Conservation (phyloP, 2,888 invertebrate species). For the Automeris io region DNA sequence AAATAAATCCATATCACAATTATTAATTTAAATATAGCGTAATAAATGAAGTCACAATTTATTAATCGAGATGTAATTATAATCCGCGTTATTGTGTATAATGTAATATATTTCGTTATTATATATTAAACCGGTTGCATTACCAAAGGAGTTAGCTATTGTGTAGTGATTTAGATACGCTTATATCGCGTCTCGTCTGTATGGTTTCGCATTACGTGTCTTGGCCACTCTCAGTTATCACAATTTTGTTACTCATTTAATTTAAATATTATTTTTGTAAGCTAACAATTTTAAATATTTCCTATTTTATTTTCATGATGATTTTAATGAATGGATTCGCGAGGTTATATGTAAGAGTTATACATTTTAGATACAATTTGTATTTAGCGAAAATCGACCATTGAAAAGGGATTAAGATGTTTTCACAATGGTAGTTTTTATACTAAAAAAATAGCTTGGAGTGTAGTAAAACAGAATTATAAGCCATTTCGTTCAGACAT, state of each 20-base stretch:
- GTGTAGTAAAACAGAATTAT: constrained; percentile 20
- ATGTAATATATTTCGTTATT: constrained; percentile 49
- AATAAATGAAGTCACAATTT: constrained; percentile 40
- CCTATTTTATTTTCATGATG: constrained; percentile 18
- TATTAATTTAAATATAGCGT: not conserved
- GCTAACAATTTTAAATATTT: no score
- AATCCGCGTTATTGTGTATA: constrained; percentile 45
- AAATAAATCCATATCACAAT: not conserved
- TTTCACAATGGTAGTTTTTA: constrained; percentile 39
- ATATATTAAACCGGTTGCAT: constrained; percentile 65
- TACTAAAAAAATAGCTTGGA: constrained; percentile 56
- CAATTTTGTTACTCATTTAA: constrained; percentile 19
- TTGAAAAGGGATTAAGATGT: constrained; percentile 26
- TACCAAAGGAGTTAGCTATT: constrained; percentile 74
- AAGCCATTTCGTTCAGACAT: constrained; percentile 20
- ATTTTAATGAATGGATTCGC: constrained; percentile 14
- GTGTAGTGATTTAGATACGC: constrained; percentile 59
- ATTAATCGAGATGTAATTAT: constrained; percentile 29
- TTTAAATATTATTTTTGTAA: constrained; percentile 39
- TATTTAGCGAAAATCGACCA: constrained; percentile 45
- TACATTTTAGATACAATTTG: constrained; percentile 40
- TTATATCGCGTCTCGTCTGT: constrained; percentile 12
- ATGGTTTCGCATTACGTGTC: constrained; percentile 10
- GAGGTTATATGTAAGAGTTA: constrained; percentile 28
- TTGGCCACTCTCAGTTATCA: constrained; percentile 10